phyloP scores from a whole-genome alignment of 2,113 vertebrate genomes.

The Dasyornis broadbenti region DNA sequence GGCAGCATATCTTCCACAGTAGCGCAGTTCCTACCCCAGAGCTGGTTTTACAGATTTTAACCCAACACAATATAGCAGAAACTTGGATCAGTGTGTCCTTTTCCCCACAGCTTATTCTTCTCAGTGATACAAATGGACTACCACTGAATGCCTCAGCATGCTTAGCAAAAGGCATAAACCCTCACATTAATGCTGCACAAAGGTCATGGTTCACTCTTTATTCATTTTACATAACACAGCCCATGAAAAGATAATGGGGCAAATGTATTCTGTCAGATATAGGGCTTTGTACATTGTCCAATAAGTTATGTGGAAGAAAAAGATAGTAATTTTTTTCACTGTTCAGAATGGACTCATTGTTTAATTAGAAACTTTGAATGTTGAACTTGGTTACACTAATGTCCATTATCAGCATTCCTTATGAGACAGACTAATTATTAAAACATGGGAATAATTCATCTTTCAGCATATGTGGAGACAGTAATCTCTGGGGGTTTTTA shows the following conservation, averaged over 20 bases:
- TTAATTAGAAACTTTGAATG: neutral
- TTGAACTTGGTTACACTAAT: neutral
- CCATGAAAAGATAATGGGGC: neutral
- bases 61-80: neutral
- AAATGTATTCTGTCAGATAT: neutral
- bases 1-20: neutral
- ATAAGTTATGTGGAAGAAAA: neutral
- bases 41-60: neutral
- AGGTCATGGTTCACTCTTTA: neutral
- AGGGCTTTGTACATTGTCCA: neutral
- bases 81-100: neutral
- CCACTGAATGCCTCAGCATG: neutral
- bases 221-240: neutral
- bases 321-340: neutral
- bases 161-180: neutral
- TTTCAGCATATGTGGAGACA: neutral
- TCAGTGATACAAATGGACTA: neutral
- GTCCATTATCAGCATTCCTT: neutral
- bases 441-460: neutral
- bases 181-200: neutral
- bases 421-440: neutral
- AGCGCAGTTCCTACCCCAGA: neutral
- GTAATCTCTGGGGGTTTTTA: neutral
- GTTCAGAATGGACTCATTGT: neutral
- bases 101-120: neutral